Percentiles rank a stretch among this genome's conserved stretches.
phyloP scores from a whole-genome alignment of 2,888 invertebrate genomes.

The Agrotis ipsilon region DNA sequence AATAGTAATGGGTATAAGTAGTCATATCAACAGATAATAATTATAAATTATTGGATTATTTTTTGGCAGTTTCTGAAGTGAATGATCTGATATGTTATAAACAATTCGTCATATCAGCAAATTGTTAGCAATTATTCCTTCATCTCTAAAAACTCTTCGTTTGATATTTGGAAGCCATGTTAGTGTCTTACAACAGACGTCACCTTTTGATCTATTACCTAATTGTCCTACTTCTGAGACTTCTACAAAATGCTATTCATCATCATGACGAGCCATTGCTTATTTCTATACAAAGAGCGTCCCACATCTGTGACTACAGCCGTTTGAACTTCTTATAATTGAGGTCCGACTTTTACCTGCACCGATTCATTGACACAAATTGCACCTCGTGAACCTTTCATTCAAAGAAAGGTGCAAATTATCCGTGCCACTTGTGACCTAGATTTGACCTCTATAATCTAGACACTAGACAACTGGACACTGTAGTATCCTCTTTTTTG shows the following conservation, averaged over 20 bases:
- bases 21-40: too few species aligned
- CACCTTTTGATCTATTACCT: background rate
- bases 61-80: too few species aligned
- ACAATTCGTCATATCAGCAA: too few species aligned
- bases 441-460: slow-evolving; percentile 40
- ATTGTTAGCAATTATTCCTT: too few species aligned
- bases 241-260: background rate
- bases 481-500: slow-evolving; percentile 14
- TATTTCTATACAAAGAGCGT: background rate
- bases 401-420: slow-evolving; percentile 33
- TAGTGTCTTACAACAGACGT: too few species aligned
- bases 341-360: slow-evolving; percentile 19
- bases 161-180: too few species aligned
- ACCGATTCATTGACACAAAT: slow-evolving; percentile 21
- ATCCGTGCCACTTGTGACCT: slow-evolving; percentile 34
- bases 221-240: background rate
- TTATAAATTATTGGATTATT: too few species aligned
- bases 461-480: slow-evolving; percentile 29
- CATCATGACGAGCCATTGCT: background rate
- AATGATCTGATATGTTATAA: too few species aligned
- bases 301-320: background rate
- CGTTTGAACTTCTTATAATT: background rate
- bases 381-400: slow-evolving; percentile 36
- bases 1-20: too few species aligned
- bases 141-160: too few species aligned